Percentiles rank a stretch among this genome's conserved stretches.
These are phyloP conservation scores for Leucoma salicis DNA, from an alignment of 2,888 invertebrate genomes.

Conservation along the genomic window DNA sequence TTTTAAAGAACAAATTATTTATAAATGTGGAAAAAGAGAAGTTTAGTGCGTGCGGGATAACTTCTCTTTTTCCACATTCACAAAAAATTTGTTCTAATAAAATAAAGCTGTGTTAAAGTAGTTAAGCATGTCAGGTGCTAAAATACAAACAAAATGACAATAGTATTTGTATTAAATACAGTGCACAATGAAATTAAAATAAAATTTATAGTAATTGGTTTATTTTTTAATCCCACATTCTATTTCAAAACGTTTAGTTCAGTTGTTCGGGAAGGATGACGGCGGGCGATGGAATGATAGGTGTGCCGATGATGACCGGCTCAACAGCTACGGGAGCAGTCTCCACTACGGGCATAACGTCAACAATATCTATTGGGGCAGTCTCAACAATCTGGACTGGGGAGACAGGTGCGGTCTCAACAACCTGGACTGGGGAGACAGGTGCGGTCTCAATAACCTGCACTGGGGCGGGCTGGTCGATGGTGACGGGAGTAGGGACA, in stretches of 20 bases:
- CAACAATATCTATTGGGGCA: constrained; percentile 35
- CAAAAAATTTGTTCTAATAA: no score
- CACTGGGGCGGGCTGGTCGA: constrained; percentile 9
- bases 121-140: no score
- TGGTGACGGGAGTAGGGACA: not conserved
- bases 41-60: no score
- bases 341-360: constrained; percentile 23
- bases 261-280: constrained; percentile 9
- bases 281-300: constrained; percentile 9
- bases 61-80: no score
- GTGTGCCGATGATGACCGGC: constrained; percentile 13
- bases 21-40: no score
- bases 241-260: constrained; percentile 3
- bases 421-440: constrained; percentile 10
- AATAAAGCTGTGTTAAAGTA: no score
- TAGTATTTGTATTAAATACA: no score
- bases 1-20: no score
- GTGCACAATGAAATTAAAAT: no score
- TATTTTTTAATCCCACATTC: not conserved
- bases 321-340: constrained; percentile 8
- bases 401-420: constrained; percentile 9
- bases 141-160: no score
- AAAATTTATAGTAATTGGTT: not conserved
- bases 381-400: constrained; percentile 28
- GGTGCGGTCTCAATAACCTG: constrained; percentile 14